Evolutionary conservation across 2,113 vertebrate genomes (phyloP), one percentile per base, ranked within the genome.

Genomic region (Neofelis nebulosa): DNA sequence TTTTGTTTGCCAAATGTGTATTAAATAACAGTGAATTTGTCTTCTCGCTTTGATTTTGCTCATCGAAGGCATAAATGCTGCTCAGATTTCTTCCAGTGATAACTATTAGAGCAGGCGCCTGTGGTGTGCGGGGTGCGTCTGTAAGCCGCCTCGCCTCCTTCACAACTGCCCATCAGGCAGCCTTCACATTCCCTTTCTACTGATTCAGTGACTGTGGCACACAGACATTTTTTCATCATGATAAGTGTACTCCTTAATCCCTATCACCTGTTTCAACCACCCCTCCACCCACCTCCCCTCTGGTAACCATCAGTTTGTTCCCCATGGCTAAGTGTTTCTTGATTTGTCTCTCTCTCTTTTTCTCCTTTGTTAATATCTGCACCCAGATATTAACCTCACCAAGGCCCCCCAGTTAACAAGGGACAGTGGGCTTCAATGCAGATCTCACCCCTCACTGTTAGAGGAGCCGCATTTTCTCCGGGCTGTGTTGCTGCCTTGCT

Each of bases 1-100:
- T 81, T 95, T 65, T 76, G 23, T 89, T 83, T 96, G 83, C 94
- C 45, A 71, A n/a, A n/a, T 1, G 3, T 55, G 4, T 94, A 45
- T 78, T 97, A 95, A 97, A 81, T 69, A 61, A 73, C 50, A 29
- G 33, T 63, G 76, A 33, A 1, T 89, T 38, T 92, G 38, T 55
- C 68, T 74, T 45, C 88, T 92, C 41, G 13, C 71, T 91, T 94
- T 65, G 71, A 38, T 52, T 87, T 57, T 68, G 66, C 73, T 69
- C 25, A 27, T 27, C 2, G 11, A 41, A 78, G 89, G 71, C 15
- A 36, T 79, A 36, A 41, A 16, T 7, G 1, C 19, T 23, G 27
- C 65, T 81, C 21, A 11, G 65, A 19, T 89, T 33, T 29, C 83
- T 84, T 45, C 91, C 55, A 12, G 13, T 2, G 38, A 73, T 29